These are phyloP conservation scores for Poecilobothrus nobilitatus DNA, from an alignment of 2,888 invertebrate species.

Conservation along the genomic window DNA sequence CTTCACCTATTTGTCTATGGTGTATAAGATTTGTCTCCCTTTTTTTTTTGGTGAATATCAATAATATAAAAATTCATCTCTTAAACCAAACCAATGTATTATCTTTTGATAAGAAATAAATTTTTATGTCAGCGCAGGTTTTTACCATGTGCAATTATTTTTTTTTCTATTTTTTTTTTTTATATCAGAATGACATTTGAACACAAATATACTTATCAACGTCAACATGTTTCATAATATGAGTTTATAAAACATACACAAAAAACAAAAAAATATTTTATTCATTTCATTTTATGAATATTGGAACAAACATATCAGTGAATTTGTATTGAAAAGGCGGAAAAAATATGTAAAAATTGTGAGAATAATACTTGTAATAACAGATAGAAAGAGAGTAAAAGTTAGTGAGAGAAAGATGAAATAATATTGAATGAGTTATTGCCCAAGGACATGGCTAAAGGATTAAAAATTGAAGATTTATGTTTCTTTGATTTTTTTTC, in stretches of 20 bases:
- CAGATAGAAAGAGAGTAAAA: not conserved
- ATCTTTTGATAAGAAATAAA: too few species aligned
- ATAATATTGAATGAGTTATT: not conserved
- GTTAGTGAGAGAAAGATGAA: not conserved
- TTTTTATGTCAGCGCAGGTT: not conserved
- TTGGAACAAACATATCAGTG: too few species aligned
- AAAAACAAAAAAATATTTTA: too few species aligned
- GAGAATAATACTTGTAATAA: not conserved
- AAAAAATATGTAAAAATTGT: too few species aligned
- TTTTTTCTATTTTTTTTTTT: not conserved
- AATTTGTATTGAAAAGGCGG: too few species aligned
- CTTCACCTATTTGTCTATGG: too few species aligned
- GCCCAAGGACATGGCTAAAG: conserved; percentile 1
- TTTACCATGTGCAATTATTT: not conserved
- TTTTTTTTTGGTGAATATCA: too few species aligned
- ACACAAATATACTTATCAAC: not conserved
- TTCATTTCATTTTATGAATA: too few species aligned
- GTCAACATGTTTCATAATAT: not conserved
- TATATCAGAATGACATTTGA: not conserved
- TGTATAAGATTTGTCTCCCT: too few species aligned
- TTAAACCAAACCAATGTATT: too few species aligned
- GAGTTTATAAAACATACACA: too few species aligned
- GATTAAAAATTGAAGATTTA: not conserved
- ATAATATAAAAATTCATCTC: too few species aligned
- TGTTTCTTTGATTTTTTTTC: not conserved